phyloP scores from a whole-genome alignment of 2,113 vertebrate species.

The Mobula hypostoma region DNA sequence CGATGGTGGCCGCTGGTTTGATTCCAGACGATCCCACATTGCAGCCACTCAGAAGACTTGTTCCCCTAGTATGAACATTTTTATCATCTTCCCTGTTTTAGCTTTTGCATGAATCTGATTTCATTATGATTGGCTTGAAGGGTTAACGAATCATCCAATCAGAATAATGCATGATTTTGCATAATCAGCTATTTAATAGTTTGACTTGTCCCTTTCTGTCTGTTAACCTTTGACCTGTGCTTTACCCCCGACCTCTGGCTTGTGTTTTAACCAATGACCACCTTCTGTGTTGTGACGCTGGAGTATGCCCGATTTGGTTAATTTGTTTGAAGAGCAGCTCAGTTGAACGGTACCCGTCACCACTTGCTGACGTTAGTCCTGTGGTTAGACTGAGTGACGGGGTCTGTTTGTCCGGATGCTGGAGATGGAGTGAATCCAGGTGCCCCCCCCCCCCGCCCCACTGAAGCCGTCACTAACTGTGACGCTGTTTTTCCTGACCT shows the following conservation, averaged over 20 bases:
- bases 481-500: neutral
- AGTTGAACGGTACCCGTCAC: neutral
- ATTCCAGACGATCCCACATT: conserved; percentile 95
- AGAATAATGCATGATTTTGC: conserved; percentile 48
- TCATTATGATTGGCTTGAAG: conserved; percentile 71
- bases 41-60: conserved; percentile 91
- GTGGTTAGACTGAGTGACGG: neutral
- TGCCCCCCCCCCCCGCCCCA: too few species aligned
- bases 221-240: conserved; percentile 8
- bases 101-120: conserved; percentile 38
- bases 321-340: neutral
- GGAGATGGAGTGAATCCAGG: neutral
- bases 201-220: neutral
- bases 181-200: neutral
- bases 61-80: conserved; percentile 78
- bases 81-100: conserved; percentile 41
- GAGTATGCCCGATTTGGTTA: neutral
- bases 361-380: too few species aligned
- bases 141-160: conserved; percentile 55
- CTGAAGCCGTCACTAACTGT: neutral
- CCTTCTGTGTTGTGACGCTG: neutral
- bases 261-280: too few species aligned
- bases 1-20: conserved; percentile 96
- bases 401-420: neutral
- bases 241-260: neutral